Evolutionary conservation across 1,140 invertebrate species (phyloP).

Genomic region (Wiebesia pumilae): DNA sequence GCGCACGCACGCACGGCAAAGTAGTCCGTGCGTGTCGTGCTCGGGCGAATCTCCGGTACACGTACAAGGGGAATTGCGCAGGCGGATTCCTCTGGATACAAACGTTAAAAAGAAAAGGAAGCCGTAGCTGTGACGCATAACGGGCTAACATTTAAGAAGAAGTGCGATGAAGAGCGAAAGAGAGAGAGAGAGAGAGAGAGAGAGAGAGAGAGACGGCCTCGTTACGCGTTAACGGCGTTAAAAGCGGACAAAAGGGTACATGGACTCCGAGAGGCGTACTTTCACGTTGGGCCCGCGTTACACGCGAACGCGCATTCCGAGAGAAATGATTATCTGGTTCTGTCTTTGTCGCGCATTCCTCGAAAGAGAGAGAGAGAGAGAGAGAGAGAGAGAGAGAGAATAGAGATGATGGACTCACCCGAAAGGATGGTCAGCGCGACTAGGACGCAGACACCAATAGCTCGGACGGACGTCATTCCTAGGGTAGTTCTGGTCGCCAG

Average conservation of each 20-base stretch:
- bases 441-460: not conserved
- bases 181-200: conserved; percentile 27
- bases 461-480: conserved; percentile 10
- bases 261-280: not conserved
- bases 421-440: conserved; percentile 1
- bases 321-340: not conserved
- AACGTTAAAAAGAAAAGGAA: not conserved
- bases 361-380: not conserved
- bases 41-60: not conserved
- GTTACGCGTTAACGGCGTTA: not conserved
- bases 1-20: conserved; percentile 5
- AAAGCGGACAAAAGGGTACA: not conserved
- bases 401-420: conserved; percentile 23
- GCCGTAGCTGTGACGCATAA: not conserved
- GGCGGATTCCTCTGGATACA: not conserved
- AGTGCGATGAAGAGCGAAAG: not conserved
- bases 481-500: not conserved
- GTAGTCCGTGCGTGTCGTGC: not conserved
- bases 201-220: not conserved
- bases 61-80: not conserved
- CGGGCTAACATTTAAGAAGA: not conserved
- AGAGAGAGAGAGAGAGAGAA: conserved; percentile 1
- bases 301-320: conserved; percentile 12
- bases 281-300: conserved; percentile 13
- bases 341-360: not conserved